These are phyloP conservation scores for Drosophila kuntzei DNA, from an alignment of 2,888 invertebrate genomes.

Conservation along the genomic window DNA sequence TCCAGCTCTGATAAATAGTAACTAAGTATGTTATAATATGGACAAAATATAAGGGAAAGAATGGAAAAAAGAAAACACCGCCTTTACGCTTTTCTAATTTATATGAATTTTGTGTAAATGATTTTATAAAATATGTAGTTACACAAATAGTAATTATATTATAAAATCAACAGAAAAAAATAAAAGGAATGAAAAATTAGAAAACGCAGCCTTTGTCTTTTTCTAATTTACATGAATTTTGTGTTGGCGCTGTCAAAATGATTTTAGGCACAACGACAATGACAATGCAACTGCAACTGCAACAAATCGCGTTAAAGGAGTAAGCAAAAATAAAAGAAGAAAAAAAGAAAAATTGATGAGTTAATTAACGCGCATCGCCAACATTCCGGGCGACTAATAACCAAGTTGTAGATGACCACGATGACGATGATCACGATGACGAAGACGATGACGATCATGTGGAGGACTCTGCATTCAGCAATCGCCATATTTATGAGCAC, in stretches of 20 bases:
- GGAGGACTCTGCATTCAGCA: conserved; percentile 35
- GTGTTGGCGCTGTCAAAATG: conserved; percentile 15
- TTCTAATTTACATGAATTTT: conserved; percentile 1
- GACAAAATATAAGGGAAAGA: too few species aligned
- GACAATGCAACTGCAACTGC: conserved; percentile 25
- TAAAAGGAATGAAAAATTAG: too few species aligned
- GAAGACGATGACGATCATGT: conserved; percentile 26
- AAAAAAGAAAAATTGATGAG: conserved; percentile 77
- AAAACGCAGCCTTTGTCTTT: too few species aligned
- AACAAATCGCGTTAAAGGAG: conserved; percentile 9
- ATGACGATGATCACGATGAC: conserved; percentile 34
- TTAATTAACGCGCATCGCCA: conserved; percentile 81
- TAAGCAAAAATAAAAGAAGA: conserved; percentile 12
- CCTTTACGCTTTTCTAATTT: too few species aligned
- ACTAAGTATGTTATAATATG: too few species aligned
- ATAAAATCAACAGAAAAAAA: too few species aligned
- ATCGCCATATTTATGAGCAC: conserved; percentile 61
- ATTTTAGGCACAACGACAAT: conserved; percentile 1
- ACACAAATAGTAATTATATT: too few species aligned
- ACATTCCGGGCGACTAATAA: conserved; percentile 80
- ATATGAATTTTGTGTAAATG: too few species aligned
- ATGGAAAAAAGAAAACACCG: too few species aligned
- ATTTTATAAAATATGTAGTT: too few species aligned
- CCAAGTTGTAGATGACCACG: conserved; percentile 77
- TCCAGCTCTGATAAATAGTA: too few species aligned